Evolutionary conservation across 2,888 invertebrate species (phyloP).

Genomic region (Temnothorax unifasciatus): DNA sequence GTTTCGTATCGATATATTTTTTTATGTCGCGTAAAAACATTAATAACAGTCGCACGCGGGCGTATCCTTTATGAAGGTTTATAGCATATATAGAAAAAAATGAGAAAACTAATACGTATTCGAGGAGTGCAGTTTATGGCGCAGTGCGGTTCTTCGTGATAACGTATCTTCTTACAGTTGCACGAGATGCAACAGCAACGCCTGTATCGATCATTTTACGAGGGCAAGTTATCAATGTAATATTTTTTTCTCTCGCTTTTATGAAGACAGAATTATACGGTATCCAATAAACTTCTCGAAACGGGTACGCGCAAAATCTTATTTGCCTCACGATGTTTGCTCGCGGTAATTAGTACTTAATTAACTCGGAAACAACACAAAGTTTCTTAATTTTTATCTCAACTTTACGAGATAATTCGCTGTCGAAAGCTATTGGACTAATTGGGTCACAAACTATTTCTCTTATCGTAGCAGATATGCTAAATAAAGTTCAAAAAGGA

Average conservation of each 20-base stretch:
- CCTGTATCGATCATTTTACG: conserved; percentile 21
- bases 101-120: no score
- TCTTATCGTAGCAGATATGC: background rate
- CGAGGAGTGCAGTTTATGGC: background rate
- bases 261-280: background rate
- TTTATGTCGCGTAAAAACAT: conserved; percentile 1
- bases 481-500: background rate
- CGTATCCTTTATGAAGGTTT: background rate
- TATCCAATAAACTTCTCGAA: background rate
- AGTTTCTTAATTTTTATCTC: conserved; percentile 40
- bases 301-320: conserved; percentile 2
- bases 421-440: background rate
- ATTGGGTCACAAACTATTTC: conserved; percentile 3
- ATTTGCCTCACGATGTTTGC: conserved; percentile 7
- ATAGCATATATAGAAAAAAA: no score
- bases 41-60: conserved; percentile 5
- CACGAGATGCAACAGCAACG: background rate
- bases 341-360: conserved; percentile 36
- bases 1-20: conserved; percentile 2
- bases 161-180: background rate
- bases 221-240: background rate
- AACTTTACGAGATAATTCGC: background rate
- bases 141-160: conserved; percentile 10
- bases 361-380: conserved; percentile 22
- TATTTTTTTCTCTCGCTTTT: background rate